These are phyloP conservation scores for Lordiphosa andalusiaca DNA, from an alignment of 2,888 invertebrate species.

Conservation along the genomic window DNA sequence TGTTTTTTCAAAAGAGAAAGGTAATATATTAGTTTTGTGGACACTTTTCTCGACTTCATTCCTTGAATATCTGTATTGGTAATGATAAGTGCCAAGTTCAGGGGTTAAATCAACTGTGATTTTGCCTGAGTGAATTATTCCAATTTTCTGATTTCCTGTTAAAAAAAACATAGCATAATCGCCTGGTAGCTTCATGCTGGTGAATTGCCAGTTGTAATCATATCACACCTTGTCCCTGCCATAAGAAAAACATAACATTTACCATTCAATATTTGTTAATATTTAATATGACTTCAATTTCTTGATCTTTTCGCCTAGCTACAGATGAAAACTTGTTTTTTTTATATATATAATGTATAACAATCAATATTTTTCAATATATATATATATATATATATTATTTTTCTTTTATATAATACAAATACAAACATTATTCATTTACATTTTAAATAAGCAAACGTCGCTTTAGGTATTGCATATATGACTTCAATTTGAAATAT, in stretches of 20 bases:
- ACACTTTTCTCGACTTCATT: too few relatives aligned
- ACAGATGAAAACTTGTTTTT: constrained; percentile 61
- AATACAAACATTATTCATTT: constrained; percentile 49
- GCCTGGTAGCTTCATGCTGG: too few relatives aligned
- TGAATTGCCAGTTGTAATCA: too few relatives aligned
- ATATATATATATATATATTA: constrained; percentile 11
- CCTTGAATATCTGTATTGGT: too few relatives aligned
- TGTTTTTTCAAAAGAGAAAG: too few relatives aligned
- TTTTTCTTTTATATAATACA: constrained; percentile 31
- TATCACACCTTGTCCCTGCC: too few relatives aligned
- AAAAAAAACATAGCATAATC: too few relatives aligned
- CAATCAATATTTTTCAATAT: constrained; percentile 50
- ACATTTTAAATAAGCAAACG: constrained; percentile 32
- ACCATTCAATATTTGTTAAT: constrained; percentile 31
- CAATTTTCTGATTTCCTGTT: too few relatives aligned
- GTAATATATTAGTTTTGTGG: too few relatives aligned
- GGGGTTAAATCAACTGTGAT: too few relatives aligned
- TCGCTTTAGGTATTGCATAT: constrained; percentile 23
- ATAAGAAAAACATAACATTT: constrained; percentile 9
- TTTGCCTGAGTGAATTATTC: too few relatives aligned
- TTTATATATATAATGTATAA: constrained; percentile 54
- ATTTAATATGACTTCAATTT: constrained; percentile 57
- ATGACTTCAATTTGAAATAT: constrained; percentile 51
- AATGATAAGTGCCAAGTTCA: too few relatives aligned
- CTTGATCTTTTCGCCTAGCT: constrained; percentile 54